Percentiles rank a stretch among this genome's conserved stretches.
Conservation (phyloP, 2,797 vertebrate genomes). For the Lindbergichthys nudifrons region DNA sequence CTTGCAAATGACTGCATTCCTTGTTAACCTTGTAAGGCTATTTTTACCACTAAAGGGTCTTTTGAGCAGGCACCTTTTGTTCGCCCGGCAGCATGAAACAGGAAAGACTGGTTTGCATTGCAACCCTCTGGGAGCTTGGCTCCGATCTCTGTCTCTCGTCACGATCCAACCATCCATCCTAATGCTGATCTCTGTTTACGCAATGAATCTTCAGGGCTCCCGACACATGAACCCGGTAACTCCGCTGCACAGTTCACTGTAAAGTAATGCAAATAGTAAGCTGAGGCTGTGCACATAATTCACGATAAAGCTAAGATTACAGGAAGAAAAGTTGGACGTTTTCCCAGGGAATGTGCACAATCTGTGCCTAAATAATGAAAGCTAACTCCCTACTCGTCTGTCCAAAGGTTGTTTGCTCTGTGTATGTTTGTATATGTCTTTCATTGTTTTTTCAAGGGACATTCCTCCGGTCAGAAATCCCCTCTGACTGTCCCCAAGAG, state of each 20-base stretch:
- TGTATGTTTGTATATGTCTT: constrained; percentile 51
- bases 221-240: constrained; percentile 26
- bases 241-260: neutral
- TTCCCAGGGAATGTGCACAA: constrained; percentile 41
- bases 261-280: constrained; percentile 40
- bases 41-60: constrained; percentile 70
- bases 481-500: constrained; percentile 48
- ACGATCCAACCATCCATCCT: constrained; percentile 38
- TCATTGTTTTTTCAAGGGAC: constrained; percentile 57
- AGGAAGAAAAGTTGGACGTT: constrained; percentile 34
- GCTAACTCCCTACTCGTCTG: constrained; percentile 7
- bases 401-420: constrained; percentile 45
- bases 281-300: constrained; percentile 18
- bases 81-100: constrained; percentile 44
- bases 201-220: constrained; percentile 19
- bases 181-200: constrained; percentile 32
- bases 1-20: constrained; percentile 77
- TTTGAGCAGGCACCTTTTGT: constrained; percentile 65
- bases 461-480: constrained; percentile 57
- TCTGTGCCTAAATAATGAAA: constrained; percentile 29
- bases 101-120: constrained; percentile 68
- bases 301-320: constrained; percentile 33
- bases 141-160: constrained; percentile 26
- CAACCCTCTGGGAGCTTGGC: constrained; percentile 50
- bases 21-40: constrained; percentile 73